Evolutionary conservation across 2,888 invertebrate genomes (phyloP).

Genomic region (Artemia sp.): DNA sequence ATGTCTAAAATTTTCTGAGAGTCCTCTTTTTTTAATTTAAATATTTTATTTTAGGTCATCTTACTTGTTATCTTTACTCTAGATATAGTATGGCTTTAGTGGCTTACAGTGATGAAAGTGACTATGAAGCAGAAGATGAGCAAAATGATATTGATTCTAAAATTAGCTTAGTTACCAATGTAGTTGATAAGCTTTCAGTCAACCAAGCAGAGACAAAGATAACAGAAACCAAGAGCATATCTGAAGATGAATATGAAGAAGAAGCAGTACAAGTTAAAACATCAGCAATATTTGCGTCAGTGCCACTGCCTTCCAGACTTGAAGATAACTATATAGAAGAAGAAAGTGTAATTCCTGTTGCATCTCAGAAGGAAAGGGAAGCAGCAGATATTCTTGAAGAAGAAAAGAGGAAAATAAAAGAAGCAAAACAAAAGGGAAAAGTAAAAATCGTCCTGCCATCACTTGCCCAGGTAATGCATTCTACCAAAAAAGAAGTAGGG

Average conservation of each 20-base stretch:
- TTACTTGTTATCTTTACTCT: not conserved
- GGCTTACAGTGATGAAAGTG: conserved; percentile 9
- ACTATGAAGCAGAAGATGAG: not conserved
- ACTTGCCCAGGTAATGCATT: not conserved
- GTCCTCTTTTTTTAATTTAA: no score
- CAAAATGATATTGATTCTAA: not conserved
- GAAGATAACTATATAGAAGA: not conserved
- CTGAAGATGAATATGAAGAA: not conserved
- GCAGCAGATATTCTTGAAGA: not conserved
- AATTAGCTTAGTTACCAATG: no score
- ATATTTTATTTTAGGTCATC: not conserved
- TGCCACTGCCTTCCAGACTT: not conserved
- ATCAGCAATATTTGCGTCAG: not conserved
- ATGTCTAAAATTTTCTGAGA: no score
- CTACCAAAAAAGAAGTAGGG: no score
- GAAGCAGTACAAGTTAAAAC: not conserved
- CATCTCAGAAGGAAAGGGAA: not conserved
- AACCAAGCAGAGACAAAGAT: no score
- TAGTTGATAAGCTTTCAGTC: no score
- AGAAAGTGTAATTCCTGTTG: not conserved
- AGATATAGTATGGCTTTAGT: not conserved
- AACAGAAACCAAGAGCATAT: not conserved
- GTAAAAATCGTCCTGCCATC: not conserved
- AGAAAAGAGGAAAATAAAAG: conserved; percentile 11
- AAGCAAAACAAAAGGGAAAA: not conserved